Evolutionary conservation across 2,113 vertebrate genomes (phyloP).

Genomic region (Hemichromis elongatus): DNA sequence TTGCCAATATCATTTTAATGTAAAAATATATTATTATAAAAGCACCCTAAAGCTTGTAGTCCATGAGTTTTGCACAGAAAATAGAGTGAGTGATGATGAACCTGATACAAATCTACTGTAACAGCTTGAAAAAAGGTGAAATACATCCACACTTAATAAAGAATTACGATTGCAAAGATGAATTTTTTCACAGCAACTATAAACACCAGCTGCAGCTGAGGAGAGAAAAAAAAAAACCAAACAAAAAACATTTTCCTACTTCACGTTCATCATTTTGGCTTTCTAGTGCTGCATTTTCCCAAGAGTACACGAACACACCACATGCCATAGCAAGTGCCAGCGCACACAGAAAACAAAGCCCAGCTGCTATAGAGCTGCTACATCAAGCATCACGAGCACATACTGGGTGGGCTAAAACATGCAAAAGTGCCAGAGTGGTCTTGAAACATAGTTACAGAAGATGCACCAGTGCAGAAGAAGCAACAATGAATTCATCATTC

Average conservation of each 20-base stretch:
- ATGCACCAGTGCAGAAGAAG: constrained; percentile 19
- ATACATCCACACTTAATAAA: neutral
- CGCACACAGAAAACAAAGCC: neutral
- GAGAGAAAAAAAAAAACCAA: neutral
- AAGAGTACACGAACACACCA: neutral
- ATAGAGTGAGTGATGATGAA: too few species aligned
- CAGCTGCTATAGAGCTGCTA: neutral
- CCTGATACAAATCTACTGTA: neutral
- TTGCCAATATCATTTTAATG: neutral
- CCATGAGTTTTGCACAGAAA: neutral
- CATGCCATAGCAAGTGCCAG: neutral
- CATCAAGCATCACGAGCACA: neutral
- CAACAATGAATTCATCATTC: constrained; percentile 30
- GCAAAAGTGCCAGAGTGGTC: neutral
- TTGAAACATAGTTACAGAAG: constrained; percentile 5
- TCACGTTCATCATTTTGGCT: neutral
- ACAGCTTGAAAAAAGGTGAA: neutral
- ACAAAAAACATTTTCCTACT: neutral
- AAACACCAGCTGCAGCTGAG: neutral
- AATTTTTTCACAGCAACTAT: neutral
- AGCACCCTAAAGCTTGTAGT: neutral
- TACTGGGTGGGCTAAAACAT: neutral
- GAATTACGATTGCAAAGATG: neutral
- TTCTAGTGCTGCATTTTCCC: neutral
- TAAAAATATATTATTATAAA: neutral